These are phyloP conservation scores for Drosophila acutilabella DNA, from an alignment of 2,888 invertebrate species.

Conservation along the genomic window DNA sequence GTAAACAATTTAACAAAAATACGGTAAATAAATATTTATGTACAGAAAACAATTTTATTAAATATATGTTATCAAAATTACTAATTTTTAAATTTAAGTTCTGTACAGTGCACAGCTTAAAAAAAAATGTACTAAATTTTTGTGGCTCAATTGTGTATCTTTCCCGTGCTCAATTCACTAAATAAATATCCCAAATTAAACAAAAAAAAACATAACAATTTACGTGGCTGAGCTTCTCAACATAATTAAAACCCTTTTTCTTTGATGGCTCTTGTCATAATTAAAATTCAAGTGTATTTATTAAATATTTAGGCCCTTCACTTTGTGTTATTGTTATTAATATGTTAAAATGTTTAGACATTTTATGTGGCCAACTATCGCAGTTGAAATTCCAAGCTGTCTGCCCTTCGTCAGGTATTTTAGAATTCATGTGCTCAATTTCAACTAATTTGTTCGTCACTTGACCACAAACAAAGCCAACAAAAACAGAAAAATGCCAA, in stretches of 20 bases:
- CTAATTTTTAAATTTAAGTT: too few species aligned
- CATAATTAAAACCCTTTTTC: background rate
- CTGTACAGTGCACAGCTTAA: too few species aligned
- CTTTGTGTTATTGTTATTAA: conserved; percentile 16
- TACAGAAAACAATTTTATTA: too few species aligned
- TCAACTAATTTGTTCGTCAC: conserved; percentile 75
- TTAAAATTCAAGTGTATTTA: conserved; percentile 3
- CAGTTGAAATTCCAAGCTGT: conserved; percentile 41
- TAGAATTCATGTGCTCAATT: conserved; percentile 63
- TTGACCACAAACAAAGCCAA: conserved; percentile 47
- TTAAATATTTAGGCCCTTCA: conserved; percentile 4
- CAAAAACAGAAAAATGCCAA: conserved; percentile 31
- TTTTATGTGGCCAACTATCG: conserved; percentile 16
- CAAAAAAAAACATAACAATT: background rate
- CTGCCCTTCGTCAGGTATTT: conserved; percentile 57
- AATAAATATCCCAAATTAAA: background rate
- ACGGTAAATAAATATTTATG: too few species aligned
- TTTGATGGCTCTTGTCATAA: background rate
- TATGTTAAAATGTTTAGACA: conserved; percentile 21
- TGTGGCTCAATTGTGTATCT: too few species aligned
- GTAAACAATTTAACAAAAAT: too few species aligned
- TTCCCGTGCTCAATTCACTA: too few species aligned
- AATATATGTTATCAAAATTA: too few species aligned
- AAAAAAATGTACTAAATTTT: too few species aligned
- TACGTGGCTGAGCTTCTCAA: background rate